These are phyloP conservation scores for Todiramphus saurophagus DNA, from an alignment of 2,113 vertebrate genomes.

Conservation along the genomic window DNA sequence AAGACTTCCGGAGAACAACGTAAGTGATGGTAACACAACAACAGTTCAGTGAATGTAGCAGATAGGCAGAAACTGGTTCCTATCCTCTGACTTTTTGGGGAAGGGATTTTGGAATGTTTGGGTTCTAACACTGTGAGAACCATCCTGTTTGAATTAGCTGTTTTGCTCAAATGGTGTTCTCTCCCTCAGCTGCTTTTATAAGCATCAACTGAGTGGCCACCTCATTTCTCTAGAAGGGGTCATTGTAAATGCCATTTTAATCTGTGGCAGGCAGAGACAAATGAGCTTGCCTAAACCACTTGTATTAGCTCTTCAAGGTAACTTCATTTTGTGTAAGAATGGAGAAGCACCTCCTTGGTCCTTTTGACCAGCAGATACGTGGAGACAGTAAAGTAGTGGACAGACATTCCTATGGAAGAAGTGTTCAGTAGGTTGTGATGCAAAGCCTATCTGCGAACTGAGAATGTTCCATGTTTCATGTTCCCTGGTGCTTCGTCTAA, in stretches of 20 bases:
- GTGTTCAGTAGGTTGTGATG: background rate
- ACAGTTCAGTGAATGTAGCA: background rate
- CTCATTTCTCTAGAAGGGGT: background rate
- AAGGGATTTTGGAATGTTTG: background rate
- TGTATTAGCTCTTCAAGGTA: background rate
- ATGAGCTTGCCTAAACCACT: background rate
- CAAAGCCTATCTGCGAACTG: background rate
- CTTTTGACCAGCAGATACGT: background rate
- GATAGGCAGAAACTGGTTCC: background rate
- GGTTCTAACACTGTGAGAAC: background rate
- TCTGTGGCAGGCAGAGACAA: background rate
- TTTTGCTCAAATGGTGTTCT: background rate
- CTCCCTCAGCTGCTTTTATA: background rate
- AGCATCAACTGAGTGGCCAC: background rate
- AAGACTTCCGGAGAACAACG: slow-evolving; percentile 98
- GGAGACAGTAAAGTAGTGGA: background rate
- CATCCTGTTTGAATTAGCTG: background rate
- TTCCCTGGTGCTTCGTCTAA: background rate
- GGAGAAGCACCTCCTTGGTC: background rate
- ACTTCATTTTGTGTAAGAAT: background rate
- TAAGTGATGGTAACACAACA: slow-evolving; percentile 73
- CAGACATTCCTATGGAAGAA: background rate
- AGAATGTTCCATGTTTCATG: background rate
- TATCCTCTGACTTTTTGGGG: background rate
- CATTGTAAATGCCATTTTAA: background rate